phyloP scores from a whole-genome alignment of 2,888 invertebrate species.

The Melipona bicolor region DNA sequence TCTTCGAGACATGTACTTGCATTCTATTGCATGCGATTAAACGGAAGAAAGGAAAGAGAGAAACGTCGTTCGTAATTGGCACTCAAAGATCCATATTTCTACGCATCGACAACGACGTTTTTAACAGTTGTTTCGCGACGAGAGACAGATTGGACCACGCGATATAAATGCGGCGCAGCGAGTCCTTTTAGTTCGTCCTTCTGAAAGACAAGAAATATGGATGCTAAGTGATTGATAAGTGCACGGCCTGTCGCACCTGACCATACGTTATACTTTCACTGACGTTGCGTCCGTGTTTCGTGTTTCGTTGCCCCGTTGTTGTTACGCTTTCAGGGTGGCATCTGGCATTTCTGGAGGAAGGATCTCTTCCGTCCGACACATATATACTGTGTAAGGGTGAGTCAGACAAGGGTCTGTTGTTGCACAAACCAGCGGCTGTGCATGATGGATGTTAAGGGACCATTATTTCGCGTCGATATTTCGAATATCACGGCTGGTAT shows the following conservation, averaged over 20 bases:
- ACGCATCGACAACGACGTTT: slow-evolving; percentile 24
- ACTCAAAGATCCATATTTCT: slow-evolving; percentile 25
- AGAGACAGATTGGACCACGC: slow-evolving; percentile 70
- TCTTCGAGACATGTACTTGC: neutral
- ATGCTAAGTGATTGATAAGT: slow-evolving; percentile 77
- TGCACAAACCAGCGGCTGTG: slow-evolving; percentile 61
- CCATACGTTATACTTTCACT: slow-evolving; percentile 66
- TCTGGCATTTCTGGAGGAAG: slow-evolving; percentile 54
- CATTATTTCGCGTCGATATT: slow-evolving; percentile 70
- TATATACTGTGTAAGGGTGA: slow-evolving; percentile 45
- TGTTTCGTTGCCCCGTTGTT: slow-evolving; percentile 48
- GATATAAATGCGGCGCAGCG: slow-evolving; percentile 58
- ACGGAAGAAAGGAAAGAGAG: neutral
- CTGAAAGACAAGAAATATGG: slow-evolving; percentile 57
- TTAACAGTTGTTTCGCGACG: slow-evolving; percentile 35
- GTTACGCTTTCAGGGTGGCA: slow-evolving; percentile 50
- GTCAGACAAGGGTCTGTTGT: slow-evolving; percentile 45
- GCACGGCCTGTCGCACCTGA: slow-evolving; percentile 68
- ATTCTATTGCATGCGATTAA: neutral
- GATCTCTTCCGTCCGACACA: slow-evolving; percentile 33
- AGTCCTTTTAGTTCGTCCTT: slow-evolving; percentile 40
- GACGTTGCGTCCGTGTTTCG: slow-evolving; percentile 44
- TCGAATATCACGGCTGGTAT: slow-evolving; percentile 48
- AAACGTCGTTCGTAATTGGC: neutral
- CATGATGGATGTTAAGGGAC: slow-evolving; percentile 73